These are phyloP conservation scores for Hipparchia sbordonii DNA, from an alignment of 2,888 invertebrate genomes.

Conservation along the genomic window DNA sequence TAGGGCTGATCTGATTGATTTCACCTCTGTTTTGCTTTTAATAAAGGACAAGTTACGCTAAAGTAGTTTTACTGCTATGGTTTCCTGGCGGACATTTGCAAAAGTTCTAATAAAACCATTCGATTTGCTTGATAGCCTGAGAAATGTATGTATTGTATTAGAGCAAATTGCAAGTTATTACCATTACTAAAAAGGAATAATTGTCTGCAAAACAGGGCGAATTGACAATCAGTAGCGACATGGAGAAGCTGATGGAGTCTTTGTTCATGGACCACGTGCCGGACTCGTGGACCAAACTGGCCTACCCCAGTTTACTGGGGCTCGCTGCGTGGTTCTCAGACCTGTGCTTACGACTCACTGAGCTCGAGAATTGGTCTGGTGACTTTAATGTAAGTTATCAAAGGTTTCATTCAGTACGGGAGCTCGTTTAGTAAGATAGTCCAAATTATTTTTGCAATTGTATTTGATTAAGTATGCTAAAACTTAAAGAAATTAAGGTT, in stretches of 20 bases:
- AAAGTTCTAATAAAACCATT: too few relatives aligned
- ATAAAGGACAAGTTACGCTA: too few relatives aligned
- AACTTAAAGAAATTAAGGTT: too few relatives aligned
- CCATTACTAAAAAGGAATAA: background rate
- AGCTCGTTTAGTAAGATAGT: background rate
- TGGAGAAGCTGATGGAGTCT: conserved; percentile 93
- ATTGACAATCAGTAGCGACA: conserved; percentile 94
- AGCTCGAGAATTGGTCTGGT: conserved; percentile 93
- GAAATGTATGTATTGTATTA: too few relatives aligned
- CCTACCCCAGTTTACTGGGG: conserved; percentile 94
- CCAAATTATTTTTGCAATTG: too few relatives aligned
- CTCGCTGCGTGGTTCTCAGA: conserved; percentile 95
- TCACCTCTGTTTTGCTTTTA: too few relatives aligned
- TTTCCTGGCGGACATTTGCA: too few relatives aligned
- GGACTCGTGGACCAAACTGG: conserved; percentile 90
- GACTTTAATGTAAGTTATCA: conserved; percentile 87
- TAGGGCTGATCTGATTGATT: too few relatives aligned
- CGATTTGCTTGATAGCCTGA: too few relatives aligned
- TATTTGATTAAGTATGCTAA: too few relatives aligned
- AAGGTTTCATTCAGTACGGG: background rate
- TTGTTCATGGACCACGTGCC: conserved; percentile 97
- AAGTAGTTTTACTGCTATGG: too few relatives aligned
- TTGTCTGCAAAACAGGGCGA: conserved; percentile 86
- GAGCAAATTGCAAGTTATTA: too few relatives aligned
- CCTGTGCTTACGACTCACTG: conserved; percentile 89